Evolutionary conservation across 2,888 invertebrate genomes (phyloP).

Genomic region (Leptothorax acervorum): DNA sequence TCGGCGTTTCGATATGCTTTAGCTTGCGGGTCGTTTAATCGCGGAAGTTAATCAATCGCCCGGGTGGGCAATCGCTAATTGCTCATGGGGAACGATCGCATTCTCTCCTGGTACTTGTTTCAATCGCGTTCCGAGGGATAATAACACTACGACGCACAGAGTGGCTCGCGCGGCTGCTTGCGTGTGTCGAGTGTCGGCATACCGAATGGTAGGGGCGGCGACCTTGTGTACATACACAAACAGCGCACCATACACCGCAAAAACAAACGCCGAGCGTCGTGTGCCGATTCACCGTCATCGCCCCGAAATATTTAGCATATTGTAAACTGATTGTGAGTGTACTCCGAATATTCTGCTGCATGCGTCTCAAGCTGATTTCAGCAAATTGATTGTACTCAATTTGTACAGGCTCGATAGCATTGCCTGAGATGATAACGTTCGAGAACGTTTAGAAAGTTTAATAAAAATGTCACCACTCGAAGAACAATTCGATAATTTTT

Average conservation of each 20-base stretch:
- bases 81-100: neutral
- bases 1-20: neutral
- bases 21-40: neutral
- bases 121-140: slow-evolving; percentile 3
- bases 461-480: neutral
- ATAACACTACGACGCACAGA: neutral
- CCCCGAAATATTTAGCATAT: slow-evolving; percentile 1
- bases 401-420: neutral
- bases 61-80: slow-evolving; percentile 9
- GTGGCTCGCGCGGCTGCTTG: neutral
- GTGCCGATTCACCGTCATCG: neutral
- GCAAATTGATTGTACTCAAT: neutral
- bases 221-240: slow-evolving; percentile 22
- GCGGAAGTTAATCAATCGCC: slow-evolving; percentile 14
- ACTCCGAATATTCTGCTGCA: neutral
- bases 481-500: neutral
- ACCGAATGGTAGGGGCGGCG: slow-evolving; percentile 10
- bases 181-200: neutral
- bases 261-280: slow-evolving; percentile 1
- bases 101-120: neutral
- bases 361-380: neutral
- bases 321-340: neutral
- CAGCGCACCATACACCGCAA: neutral
- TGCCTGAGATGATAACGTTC: neutral
- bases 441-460: neutral